A percentile compares a stretch with the other conserved stretches of the same genome.
phyloP scores from a whole-genome alignment of 2,113 vertebrate genomes.

The Apteryx mantelli region DNA sequence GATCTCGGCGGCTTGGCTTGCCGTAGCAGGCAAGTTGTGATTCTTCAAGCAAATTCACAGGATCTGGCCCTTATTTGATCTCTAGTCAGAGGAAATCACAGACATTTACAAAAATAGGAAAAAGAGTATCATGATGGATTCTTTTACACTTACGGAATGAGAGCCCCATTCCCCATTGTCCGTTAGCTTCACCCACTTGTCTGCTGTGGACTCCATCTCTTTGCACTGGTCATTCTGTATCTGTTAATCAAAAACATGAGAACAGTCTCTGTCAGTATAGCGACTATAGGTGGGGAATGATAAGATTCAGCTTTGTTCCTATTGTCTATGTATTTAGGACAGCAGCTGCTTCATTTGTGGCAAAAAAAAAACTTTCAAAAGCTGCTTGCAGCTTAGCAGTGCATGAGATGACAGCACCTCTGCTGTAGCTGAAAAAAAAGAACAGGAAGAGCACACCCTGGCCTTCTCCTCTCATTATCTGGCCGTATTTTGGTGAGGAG shows the following conservation, averaged over 20 bases:
- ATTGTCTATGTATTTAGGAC: neutral
- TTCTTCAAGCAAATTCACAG: neutral
- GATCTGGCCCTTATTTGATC: neutral
- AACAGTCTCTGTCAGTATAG: neutral
- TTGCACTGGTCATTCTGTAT: conserved; percentile 99
- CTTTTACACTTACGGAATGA: conserved; percentile 82
- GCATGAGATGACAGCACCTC: neutral
- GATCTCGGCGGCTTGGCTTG: neutral
- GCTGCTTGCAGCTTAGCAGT: neutral
- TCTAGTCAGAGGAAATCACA: neutral
- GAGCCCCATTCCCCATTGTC: conserved; percentile 91
- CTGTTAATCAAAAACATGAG: conserved; percentile 75
- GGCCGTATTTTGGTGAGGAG: neutral
- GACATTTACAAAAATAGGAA: neutral
- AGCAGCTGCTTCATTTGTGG: neutral
- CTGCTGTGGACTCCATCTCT: conserved; percentile 88
- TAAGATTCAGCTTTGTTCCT: neutral
- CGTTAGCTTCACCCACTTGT: conserved; percentile 94
- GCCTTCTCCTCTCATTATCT: neutral
- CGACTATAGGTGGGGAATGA: neutral
- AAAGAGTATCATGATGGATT: neutral
- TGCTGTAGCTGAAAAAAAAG: neutral
- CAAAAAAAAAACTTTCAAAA: neutral
- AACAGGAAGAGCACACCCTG: neutral
- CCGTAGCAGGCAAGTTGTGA: neutral